These are phyloP conservation scores for Plemyria rubiginata DNA, from an alignment of 2,888 invertebrate species.

Conservation along the genomic window DNA sequence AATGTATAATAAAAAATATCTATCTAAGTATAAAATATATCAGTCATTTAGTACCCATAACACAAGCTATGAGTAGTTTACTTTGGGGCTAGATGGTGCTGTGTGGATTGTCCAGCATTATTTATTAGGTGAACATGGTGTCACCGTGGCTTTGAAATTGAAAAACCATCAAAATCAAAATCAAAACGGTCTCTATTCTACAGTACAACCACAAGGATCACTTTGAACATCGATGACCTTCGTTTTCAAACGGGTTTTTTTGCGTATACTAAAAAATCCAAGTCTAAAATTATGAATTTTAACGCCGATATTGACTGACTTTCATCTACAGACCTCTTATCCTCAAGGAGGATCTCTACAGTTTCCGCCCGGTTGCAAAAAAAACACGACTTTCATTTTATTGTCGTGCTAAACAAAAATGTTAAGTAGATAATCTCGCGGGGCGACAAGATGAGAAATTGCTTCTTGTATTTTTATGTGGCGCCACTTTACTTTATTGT, in stretches of 20 bases:
- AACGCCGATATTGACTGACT: constrained; percentile 12
- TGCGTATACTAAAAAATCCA: background rate
- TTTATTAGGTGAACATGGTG: too few species aligned
- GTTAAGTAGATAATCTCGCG: constrained; percentile 41
- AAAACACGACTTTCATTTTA: constrained; percentile 44
- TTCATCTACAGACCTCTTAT: constrained; percentile 17
- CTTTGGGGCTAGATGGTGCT: too few species aligned
- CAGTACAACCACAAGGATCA: too few species aligned
- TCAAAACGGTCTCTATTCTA: too few species aligned
- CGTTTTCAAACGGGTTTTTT: too few species aligned
- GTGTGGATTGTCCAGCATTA: too few species aligned
- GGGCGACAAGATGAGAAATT: constrained; percentile 33
- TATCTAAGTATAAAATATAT: too few species aligned
- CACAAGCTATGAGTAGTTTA: too few species aligned
- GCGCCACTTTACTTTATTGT: constrained; percentile 23
- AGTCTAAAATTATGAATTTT: background rate
- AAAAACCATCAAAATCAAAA: too few species aligned
- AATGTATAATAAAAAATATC: too few species aligned
- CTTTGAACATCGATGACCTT: too few species aligned
- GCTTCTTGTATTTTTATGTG: constrained; percentile 25
- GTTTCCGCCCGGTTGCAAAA: constrained; percentile 41
- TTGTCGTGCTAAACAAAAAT: constrained; percentile 38
- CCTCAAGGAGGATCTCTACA: constrained; percentile 20
- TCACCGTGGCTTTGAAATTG: background rate
- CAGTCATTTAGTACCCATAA: too few species aligned